Evolutionary conservation across 2,797 vertebrate species (phyloP).

Genomic region (Acomys russatus): DNA sequence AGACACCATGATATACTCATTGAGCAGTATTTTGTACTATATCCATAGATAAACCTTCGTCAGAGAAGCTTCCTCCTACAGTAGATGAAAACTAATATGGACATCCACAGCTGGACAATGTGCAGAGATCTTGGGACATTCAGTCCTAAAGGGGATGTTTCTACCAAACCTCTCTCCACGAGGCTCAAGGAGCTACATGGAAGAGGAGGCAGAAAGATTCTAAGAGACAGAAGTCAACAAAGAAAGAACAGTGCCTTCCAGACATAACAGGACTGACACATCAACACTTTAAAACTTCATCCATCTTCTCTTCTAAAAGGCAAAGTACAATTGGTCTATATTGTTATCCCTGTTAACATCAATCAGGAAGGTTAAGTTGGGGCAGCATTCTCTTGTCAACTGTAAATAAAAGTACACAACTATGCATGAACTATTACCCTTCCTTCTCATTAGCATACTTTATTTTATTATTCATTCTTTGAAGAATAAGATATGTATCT

Average conservation of each 20-base stretch:
- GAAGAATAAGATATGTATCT: not conserved
- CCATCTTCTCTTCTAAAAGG: conserved; percentile 30
- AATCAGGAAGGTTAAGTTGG: not conserved
- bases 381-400: not conserved
- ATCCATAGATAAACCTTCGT: not conserved
- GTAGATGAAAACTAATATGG: not conserved
- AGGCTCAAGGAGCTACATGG: not conserved
- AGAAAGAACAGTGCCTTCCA: not conserved
- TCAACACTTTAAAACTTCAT: not conserved
- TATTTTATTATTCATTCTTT: not conserved
- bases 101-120: not conserved
- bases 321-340: not conserved
- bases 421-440: not conserved
- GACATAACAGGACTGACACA: not conserved
- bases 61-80: not conserved
- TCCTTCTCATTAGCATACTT: not conserved
- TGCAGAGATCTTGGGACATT: not conserved
- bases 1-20: not conserved
- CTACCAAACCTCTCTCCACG: not conserved
- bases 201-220: not conserved
- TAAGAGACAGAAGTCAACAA: not conserved
- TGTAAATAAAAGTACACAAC: not conserved
- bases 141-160: not conserved
- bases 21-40: not conserved
- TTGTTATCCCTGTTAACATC: conserved; percentile 50